Percentiles rank a stretch among this genome's conserved stretches.
Conservation (phyloP, 1,140 invertebrate species). For the Drosophila yakuba region DNA sequence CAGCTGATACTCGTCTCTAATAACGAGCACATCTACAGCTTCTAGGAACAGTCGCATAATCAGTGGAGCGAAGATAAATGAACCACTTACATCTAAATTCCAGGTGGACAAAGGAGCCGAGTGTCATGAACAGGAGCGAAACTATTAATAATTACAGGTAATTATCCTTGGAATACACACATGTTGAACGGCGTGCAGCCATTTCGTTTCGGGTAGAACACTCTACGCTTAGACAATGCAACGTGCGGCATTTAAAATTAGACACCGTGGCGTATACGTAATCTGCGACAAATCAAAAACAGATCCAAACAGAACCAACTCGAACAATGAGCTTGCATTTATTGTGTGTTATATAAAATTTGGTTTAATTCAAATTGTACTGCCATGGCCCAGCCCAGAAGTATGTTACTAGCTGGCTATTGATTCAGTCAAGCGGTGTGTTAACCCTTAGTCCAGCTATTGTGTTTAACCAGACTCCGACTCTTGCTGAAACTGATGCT, state of each 20-base stretch:
- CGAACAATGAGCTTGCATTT: constrained; percentile 1
- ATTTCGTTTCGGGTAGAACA: constrained; percentile 1
- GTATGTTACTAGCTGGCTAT: constrained; percentile 14
- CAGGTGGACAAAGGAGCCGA: not conserved
- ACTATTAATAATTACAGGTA: constrained; percentile 10
- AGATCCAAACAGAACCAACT: constrained; percentile 4
- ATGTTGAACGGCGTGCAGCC: constrained; percentile 45
- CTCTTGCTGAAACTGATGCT: constrained; percentile 21
- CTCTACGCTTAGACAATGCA: constrained; percentile 33
- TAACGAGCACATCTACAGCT: too few relatives aligned
- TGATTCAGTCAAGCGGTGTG: not conserved
- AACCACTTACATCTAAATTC: too few relatives aligned
- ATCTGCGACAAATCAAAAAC: constrained; percentile 45
- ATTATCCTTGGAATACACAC: constrained; percentile 29
- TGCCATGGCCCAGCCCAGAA: constrained; percentile 24
- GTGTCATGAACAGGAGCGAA: not conserved
- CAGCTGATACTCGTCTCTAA: too few relatives aligned
- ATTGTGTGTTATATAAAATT: constrained; percentile 33
- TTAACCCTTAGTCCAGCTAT: constrained; percentile 42
- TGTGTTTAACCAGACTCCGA: not conserved
- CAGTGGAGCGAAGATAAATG: too few relatives aligned
- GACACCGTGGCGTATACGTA: constrained; percentile 37
- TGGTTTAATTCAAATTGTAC: constrained; percentile 7
- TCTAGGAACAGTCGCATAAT: too few relatives aligned
- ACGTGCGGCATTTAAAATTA: constrained; percentile 54